These are phyloP conservation scores for Cynaeus angustus DNA, from an alignment of 2,888 invertebrate species.

Conservation along the genomic window DNA sequence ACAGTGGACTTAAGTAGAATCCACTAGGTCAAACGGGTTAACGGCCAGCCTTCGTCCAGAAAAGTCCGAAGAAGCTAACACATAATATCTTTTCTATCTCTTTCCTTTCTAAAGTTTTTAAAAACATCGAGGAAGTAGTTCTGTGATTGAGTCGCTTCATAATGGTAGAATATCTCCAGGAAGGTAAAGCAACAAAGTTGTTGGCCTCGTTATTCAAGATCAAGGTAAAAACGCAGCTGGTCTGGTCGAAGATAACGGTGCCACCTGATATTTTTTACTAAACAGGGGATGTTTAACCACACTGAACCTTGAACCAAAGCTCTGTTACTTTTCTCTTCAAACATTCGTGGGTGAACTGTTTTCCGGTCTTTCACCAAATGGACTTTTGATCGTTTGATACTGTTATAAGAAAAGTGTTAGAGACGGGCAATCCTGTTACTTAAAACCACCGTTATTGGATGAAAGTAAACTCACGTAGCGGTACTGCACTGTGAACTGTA, in stretches of 20 bases:
- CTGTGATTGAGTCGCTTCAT: slow-evolving; percentile 47
- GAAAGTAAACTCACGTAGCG: slow-evolving; percentile 61
- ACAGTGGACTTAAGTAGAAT: slow-evolving; percentile 50
- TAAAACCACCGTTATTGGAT: slow-evolving; percentile 56
- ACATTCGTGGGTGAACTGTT: background rate
- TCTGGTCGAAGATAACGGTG: slow-evolving; percentile 25
- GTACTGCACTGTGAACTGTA: slow-evolving; percentile 50
- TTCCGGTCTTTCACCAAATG: slow-evolving; percentile 18
- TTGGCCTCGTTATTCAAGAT: slow-evolving; percentile 46
- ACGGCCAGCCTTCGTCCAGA: slow-evolving; percentile 65
- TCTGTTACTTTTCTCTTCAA: slow-evolving; percentile 1
- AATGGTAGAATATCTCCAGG: slow-evolving; percentile 59
- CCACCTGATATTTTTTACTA: slow-evolving; percentile 18
- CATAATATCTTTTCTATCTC: slow-evolving; percentile 15
- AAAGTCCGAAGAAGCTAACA: slow-evolving; percentile 40
- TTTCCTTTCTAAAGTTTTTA: background rate
- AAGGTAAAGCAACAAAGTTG: slow-evolving; percentile 50
- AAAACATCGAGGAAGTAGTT: slow-evolving; percentile 35
- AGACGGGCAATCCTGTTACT: slow-evolving; percentile 59
- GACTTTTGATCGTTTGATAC: slow-evolving; percentile 45
- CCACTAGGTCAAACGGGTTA: slow-evolving; percentile 67
- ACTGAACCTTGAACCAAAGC: background rate
- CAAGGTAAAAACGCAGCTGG: slow-evolving; percentile 43
- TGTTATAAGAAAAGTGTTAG: slow-evolving; percentile 60
- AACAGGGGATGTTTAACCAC: slow-evolving; percentile 11